phyloP scores from a whole-genome alignment of 2,797 vertebrate species.

The Taenioides sp. region DNA sequence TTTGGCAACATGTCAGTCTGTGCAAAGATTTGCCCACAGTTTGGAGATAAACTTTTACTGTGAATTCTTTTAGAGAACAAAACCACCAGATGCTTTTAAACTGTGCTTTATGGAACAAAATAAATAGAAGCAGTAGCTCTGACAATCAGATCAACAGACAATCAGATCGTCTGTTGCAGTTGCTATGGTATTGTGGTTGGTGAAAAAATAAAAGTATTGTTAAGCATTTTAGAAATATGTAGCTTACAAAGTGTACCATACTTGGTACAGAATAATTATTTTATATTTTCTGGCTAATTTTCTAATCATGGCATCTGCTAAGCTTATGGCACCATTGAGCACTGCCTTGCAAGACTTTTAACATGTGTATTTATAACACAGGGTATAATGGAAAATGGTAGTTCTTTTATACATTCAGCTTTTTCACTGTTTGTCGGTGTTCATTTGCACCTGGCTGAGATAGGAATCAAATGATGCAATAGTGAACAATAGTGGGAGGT shows the following conservation, averaged over 20 bases:
- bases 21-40: background rate
- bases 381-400: background rate
- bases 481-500: constrained; percentile 14
- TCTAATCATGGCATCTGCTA: background rate
- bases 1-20: constrained; percentile 1
- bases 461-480: constrained; percentile 22
- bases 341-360: background rate
- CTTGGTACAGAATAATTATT: background rate
- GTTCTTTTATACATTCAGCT: background rate
- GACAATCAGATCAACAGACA: too few relatives aligned
- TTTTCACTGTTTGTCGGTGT: constrained; percentile 5
- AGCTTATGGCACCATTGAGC: background rate
- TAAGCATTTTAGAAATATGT: background rate
- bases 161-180: background rate
- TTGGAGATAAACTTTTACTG: background rate
- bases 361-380: background rate
- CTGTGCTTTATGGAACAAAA: background rate
- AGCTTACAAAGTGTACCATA: too few relatives aligned
- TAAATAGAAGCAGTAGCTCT: background rate
- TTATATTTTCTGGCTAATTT: background rate
- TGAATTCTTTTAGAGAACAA: background rate
- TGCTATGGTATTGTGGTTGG: background rate
- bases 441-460: constrained; percentile 8
- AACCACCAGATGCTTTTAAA: background rate
- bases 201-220: background rate